These are phyloP conservation scores for Cephus runcator DNA, from an alignment of 2,888 invertebrate genomes.

Conservation along the genomic window DNA sequence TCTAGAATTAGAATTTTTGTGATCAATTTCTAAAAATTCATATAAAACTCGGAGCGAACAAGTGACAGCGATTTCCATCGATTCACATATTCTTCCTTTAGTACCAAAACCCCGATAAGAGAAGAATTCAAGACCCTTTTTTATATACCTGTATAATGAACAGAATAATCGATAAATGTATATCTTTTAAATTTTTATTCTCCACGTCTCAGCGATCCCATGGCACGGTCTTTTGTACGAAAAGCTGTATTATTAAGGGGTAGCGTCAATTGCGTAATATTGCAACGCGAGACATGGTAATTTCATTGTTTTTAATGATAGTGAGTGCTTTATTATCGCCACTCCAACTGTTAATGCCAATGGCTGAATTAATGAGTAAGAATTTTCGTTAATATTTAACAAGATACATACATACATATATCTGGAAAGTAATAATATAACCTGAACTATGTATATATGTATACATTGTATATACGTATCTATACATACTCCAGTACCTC, in stretches of 20 bases:
- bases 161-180: background rate
- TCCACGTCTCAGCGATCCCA: background rate
- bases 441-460: too few relatives aligned
- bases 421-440: background rate
- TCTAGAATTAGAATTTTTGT: background rate
- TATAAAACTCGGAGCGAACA: background rate
- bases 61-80: background rate
- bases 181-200: background rate
- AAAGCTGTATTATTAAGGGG: background rate
- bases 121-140: background rate
- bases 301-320: background rate
- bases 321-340: background rate
- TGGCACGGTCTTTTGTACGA: background rate
- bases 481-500: background rate
- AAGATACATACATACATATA: background rate
- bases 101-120: background rate
- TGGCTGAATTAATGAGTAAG: background rate
- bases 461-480: too few relatives aligned
- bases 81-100: background rate
- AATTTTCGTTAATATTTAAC: background rate
- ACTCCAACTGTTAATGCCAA: background rate
- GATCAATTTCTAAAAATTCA: background rate
- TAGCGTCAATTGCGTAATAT: background rate
- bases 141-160: background rate
- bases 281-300: too few relatives aligned